phyloP scores from a whole-genome alignment of 2,888 invertebrate genomes.

The Ptycholaimellus sp. region DNA sequence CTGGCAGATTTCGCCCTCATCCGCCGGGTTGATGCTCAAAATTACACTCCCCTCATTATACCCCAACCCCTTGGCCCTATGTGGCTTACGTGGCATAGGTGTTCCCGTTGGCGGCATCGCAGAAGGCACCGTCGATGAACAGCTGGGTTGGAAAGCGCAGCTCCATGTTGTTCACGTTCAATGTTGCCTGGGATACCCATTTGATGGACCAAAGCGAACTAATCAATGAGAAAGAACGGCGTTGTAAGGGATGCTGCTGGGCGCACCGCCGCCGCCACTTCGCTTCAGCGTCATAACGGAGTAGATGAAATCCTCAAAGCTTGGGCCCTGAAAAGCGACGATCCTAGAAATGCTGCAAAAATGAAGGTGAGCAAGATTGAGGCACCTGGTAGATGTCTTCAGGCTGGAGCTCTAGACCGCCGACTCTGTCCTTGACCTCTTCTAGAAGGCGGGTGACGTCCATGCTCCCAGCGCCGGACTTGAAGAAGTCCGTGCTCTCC shows the following conservation, averaged over 20 bases:
- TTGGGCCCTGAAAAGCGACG: constrained; percentile 40
- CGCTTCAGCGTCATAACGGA: constrained; percentile 44
- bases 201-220: not conserved
- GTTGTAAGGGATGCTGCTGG: constrained; percentile 15
- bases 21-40: constrained; percentile 58
- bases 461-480: constrained; percentile 86
- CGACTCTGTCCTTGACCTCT: constrained; percentile 39
- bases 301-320: constrained; percentile 51
- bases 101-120: too few relatives aligned
- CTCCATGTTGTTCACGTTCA: constrained; percentile 57
- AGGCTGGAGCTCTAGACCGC: constrained; percentile 43
- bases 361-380: not conserved
- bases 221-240: constrained; percentile 8
- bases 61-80: too few relatives aligned
- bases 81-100: too few relatives aligned
- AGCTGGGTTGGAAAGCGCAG: constrained; percentile 64
- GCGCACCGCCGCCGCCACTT: constrained; percentile 31
- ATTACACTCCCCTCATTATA: too few relatives aligned
- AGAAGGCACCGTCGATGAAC: constrained; percentile 70
- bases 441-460: constrained; percentile 78
- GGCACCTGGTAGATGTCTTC: not conserved
- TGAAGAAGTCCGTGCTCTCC: constrained; percentile 66
- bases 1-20: constrained; percentile 40
- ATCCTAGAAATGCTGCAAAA: not conserved
- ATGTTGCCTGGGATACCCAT: constrained; percentile 14